Conservation (phyloP, 2,888 invertebrate species). For the Leptopilina syphax region DNA sequence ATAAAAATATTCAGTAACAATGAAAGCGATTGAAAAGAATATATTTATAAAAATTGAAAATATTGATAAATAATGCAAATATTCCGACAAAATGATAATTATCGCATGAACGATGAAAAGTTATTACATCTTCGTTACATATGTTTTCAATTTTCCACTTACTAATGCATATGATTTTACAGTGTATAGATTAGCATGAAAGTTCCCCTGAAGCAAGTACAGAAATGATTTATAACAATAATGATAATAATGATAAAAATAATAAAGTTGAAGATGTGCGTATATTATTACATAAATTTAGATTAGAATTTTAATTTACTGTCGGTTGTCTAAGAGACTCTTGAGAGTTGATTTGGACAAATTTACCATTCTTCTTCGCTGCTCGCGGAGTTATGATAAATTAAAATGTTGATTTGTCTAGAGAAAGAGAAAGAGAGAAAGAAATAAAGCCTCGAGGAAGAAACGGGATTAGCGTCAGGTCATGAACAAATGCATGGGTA, state of each 20-base stretch:
- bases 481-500: conserved; percentile 37
- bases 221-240: conserved; percentile 11
- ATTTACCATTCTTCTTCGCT: conserved; percentile 35
- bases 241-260: not conserved
- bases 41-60: too few relatives aligned
- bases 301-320: conserved; percentile 26
- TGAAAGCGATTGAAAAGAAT: too few relatives aligned
- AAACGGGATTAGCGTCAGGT: conserved; percentile 54
- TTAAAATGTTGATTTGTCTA: conserved; percentile 24
- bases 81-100: too few relatives aligned
- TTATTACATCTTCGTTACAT: not conserved
- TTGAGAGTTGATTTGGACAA: conserved; percentile 14
- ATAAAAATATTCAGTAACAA: too few relatives aligned
- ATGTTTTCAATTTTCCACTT: not conserved
- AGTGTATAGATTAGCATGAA: not conserved
- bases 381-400: conserved; percentile 35
- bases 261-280: not conserved
- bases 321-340: not conserved
- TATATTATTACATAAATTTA: conserved; percentile 12
- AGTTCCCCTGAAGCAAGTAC: not conserved
- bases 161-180: not conserved
- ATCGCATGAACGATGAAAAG: too few relatives aligned
- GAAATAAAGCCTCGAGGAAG: conserved; percentile 40
- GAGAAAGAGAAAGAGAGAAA: too few relatives aligned
- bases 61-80: too few relatives aligned